A percentile compares a stretch with the other conserved stretches of the same genome.
phyloP scores from a whole-genome alignment of 2,888 invertebrate species.

The Catotricha subobsoleta region DNA sequence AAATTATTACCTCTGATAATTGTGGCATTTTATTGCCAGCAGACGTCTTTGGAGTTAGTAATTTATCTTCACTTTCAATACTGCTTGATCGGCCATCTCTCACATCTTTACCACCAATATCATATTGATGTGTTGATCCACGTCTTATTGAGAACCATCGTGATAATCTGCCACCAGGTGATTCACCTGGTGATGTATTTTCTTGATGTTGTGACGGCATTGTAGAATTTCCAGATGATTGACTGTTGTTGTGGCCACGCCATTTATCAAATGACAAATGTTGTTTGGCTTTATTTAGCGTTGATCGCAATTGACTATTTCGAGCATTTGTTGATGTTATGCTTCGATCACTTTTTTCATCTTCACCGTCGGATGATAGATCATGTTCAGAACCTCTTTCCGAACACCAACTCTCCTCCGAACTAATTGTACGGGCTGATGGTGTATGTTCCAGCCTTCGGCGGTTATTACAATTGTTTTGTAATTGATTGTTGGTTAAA shows the following conservation, averaged over 20 bases:
- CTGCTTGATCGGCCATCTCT: constrained; percentile 12
- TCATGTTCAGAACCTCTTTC: constrained; percentile 30
- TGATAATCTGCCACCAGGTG: constrained; percentile 56
- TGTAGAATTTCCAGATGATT: constrained; percentile 11
- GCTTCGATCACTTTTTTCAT: constrained; percentile 30
- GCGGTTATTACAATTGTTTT: constrained; percentile 11
- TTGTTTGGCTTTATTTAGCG: constrained; percentile 63
- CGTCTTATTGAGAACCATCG: constrained; percentile 80
- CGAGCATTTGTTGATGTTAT: constrained; percentile 30
- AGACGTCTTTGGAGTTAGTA: neutral
- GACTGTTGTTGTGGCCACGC: constrained; percentile 28
- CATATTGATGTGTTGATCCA: constrained; percentile 68
- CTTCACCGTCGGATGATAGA: constrained; percentile 44
- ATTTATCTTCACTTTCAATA: constrained; percentile 16
- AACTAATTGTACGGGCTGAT: constrained; percentile 28
- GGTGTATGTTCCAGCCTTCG: constrained; percentile 18
- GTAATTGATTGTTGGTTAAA: neutral
- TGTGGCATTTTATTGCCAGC: constrained; percentile 51
- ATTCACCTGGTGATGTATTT: constrained; percentile 43
- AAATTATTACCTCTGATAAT: constrained; percentile 48
- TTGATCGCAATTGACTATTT: constrained; percentile 61
- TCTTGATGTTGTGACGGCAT: constrained; percentile 17
- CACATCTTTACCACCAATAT: constrained; percentile 33
- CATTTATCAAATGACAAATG: constrained; percentile 58
- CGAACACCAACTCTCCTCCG: constrained; percentile 48